Percentiles rank a stretch among this genome's conserved stretches.
phyloP scores from a whole-genome alignment of 2,888 invertebrate genomes.

The Drosophila peninsularis region DNA sequence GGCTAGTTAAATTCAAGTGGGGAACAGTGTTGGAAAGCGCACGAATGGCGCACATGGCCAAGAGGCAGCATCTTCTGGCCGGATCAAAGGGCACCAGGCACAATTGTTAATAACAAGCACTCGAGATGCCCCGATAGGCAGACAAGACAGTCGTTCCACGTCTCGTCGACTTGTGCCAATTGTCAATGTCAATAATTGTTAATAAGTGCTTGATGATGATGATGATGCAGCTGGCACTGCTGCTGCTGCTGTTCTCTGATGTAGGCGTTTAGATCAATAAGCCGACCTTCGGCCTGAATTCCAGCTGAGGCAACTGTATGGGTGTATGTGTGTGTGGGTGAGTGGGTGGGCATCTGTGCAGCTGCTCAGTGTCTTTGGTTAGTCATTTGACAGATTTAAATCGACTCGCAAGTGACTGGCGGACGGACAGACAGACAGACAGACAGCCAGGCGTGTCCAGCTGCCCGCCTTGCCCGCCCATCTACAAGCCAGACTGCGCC shows the following conservation, averaged over 20 bases:
- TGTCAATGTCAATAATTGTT: slow-evolving; percentile 80
- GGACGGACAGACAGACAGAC: slow-evolving; percentile 19
- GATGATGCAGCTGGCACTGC: slow-evolving; percentile 11
- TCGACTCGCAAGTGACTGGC: slow-evolving; percentile 45
- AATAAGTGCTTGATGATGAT: slow-evolving; percentile 58
- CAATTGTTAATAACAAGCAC: slow-evolving; percentile 54
- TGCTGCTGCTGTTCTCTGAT: slow-evolving; percentile 6
- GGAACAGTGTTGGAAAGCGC: slow-evolving; percentile 5
- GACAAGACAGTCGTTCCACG: slow-evolving; percentile 37
- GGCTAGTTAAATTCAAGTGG: background rate
- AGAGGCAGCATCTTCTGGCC: slow-evolving; percentile 6
- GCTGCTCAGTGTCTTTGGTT: slow-evolving; percentile 54
- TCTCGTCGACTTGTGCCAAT: slow-evolving; percentile 54
- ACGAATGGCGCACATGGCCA: slow-evolving; percentile 1
- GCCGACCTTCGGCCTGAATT: slow-evolving; percentile 69
- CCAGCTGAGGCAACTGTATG: slow-evolving; percentile 20
- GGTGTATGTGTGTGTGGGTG: slow-evolving; percentile 2
- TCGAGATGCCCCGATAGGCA: slow-evolving; percentile 24
- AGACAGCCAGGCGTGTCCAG: slow-evolving; percentile 12
- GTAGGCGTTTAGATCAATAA: slow-evolving; percentile 76
- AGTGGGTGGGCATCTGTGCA: slow-evolving; percentile 5
- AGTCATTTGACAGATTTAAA: slow-evolving; percentile 78
- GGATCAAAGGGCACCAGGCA: slow-evolving; percentile 49
- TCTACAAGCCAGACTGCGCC: background rate
- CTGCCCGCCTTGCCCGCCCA: background rate